phyloP scores from a whole-genome alignment of 1,140 invertebrate genomes.

The Acromyrmex charruanus region DNA sequence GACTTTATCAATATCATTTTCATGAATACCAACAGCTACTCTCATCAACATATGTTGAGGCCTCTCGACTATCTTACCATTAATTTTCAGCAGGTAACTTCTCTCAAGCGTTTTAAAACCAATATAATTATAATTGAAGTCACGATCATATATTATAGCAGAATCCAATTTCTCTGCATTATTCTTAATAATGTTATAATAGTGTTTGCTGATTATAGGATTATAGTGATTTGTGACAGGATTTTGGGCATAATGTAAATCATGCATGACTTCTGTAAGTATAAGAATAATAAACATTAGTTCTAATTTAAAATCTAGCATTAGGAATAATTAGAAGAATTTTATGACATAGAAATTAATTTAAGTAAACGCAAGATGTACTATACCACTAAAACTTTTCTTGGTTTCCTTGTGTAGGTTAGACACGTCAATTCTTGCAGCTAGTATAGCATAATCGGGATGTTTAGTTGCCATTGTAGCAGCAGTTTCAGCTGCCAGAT shows the following conservation, averaged over 20 bases:
- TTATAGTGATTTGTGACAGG: conserved; percentile 89
- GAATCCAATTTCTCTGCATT: conserved; percentile 97
- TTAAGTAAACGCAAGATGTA: conserved; percentile 1
- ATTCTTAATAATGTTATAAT: conserved; percentile 94
- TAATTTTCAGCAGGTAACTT: conserved; percentile 97
- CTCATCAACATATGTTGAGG: conserved; percentile 99
- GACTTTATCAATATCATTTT: conserved; percentile 96
- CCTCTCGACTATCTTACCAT: conserved; percentile 97
- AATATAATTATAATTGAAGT: conserved; percentile 99
- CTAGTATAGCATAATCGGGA: conserved; percentile 98
- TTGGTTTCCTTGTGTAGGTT: conserved; percentile 99
- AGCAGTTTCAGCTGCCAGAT: conserved; percentile 98
- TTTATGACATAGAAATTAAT: background rate
- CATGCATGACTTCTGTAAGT: conserved; percentile 94
- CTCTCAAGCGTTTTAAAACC: conserved; percentile 99
- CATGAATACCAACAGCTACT: conserved; percentile 98
- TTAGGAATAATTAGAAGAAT: background rate
- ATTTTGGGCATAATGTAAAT: conserved; percentile 93
- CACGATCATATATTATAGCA: conserved; percentile 98
- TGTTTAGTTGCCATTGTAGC: conserved; percentile 98
- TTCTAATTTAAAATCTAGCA: background rate
- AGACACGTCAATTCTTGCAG: conserved; percentile 97
- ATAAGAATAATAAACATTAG: background rate
- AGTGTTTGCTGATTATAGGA: conserved; percentile 95
- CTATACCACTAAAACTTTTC: conserved; percentile 94